A percentile compares a stretch with the other conserved stretches of the same genome.
These are phyloP conservation scores for Apodemia hepburni DNA, from an alignment of 2,888 invertebrate species.

Conservation along the genomic window DNA sequence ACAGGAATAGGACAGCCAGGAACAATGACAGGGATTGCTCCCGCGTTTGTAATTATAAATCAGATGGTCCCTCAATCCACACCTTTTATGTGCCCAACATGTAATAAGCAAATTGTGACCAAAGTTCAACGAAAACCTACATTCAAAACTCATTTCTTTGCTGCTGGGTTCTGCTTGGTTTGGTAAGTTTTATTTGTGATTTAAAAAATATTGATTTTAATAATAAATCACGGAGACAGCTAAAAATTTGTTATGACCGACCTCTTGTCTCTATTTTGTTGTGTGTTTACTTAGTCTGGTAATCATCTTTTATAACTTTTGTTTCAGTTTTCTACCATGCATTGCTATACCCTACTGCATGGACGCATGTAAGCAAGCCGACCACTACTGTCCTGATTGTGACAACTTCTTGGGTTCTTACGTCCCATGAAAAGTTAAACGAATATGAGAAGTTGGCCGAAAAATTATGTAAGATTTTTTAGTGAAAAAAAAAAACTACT, in stretches of 20 bases:
- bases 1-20: not conserved
- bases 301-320: not conserved
- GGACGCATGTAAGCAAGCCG: not conserved
- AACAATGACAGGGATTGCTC: slow-evolving; percentile 9
- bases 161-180: slow-evolving; percentile 4
- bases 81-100: slow-evolving; percentile 5
- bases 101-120: slow-evolving; percentile 15
- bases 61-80: slow-evolving; percentile 16
- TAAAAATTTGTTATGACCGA: too few species aligned
- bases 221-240: too few species aligned
- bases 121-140: slow-evolving; percentile 16
- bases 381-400: slow-evolving; percentile 14
- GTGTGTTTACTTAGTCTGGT: too few species aligned
- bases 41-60: slow-evolving; percentile 1
- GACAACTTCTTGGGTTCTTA: slow-evolving; percentile 13
- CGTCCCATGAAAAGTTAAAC: not conserved
- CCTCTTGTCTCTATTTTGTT: not conserved
- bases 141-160: slow-evolving; percentile 17
- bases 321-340: slow-evolving; percentile 5
- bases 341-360: not conserved
- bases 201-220: not conserved
- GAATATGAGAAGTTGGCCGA: too few species aligned
- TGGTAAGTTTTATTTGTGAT: slow-evolving; percentile 7
- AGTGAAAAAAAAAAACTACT: too few species aligned
- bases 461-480: too few species aligned